A percentile compares a stretch with the other conserved stretches of the same genome.
phyloP scores from a whole-genome alignment of 2,888 invertebrate species.

The Leptinotarsa haldemani region DNA sequence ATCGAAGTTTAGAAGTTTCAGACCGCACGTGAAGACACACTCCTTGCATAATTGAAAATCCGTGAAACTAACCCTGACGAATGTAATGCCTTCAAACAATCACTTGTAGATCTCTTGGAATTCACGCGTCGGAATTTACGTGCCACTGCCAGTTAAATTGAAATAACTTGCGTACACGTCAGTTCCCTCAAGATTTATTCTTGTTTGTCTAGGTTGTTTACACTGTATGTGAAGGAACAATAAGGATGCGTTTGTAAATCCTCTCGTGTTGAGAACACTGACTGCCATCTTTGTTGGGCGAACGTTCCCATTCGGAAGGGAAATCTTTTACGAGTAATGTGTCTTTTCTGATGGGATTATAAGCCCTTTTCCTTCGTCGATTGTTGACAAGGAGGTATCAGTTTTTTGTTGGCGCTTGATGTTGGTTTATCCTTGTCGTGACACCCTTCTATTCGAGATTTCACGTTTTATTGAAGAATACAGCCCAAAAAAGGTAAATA shows the following conservation, averaged over 20 bases:
- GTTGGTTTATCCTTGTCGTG: neutral
- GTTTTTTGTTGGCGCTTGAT: neutral
- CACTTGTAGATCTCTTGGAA: slow-evolving; percentile 39
- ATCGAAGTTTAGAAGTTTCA: slow-evolving; percentile 18
- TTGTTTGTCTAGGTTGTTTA: slow-evolving; percentile 41
- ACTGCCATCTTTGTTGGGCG: slow-evolving; percentile 13
- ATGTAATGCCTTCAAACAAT: slow-evolving; percentile 45
- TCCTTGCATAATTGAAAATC: slow-evolving; percentile 50
- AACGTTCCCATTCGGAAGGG: slow-evolving; percentile 1
- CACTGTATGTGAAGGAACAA: slow-evolving; percentile 43
- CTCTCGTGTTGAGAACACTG: slow-evolving; percentile 22
- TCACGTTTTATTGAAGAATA: too few species aligned
- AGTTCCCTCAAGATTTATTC: slow-evolving; percentile 41
- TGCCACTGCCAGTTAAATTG: slow-evolving; percentile 39
- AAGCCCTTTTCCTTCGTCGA: slow-evolving; percentile 1
- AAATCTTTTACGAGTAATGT: slow-evolving; percentile 17
- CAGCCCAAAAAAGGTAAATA: too few species aligned
- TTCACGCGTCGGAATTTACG: slow-evolving; percentile 42
- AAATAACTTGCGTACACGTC: slow-evolving; percentile 43
- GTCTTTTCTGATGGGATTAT: slow-evolving; percentile 18
- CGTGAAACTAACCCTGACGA: slow-evolving; percentile 48
- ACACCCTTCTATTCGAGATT: neutral
- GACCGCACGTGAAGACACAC: slow-evolving; percentile 23
- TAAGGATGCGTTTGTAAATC: slow-evolving; percentile 43
- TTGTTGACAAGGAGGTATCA: slow-evolving; percentile 4